Conservation (phyloP, 2,888 invertebrate species). For the Malthinus flaveolus region DNA sequence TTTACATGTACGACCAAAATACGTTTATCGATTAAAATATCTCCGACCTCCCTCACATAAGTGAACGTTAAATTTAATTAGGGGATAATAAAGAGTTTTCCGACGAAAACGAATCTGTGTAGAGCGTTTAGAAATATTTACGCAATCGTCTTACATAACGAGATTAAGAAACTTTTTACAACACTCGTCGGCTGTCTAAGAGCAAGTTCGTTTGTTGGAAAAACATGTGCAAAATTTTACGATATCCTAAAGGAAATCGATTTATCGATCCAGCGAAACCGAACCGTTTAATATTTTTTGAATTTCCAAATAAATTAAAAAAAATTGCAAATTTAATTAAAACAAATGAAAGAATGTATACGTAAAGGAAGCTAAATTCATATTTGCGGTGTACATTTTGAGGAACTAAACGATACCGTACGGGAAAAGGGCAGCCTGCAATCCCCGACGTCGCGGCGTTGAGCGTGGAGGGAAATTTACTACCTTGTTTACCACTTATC, state of each 20-base stretch:
- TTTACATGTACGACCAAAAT: constrained; percentile 33
- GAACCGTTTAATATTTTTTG: no score
- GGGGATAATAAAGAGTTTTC: neutral
- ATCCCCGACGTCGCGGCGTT: constrained; percentile 42
- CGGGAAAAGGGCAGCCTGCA: constrained; percentile 35
- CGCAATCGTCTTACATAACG: constrained; percentile 13
- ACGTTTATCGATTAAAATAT: constrained; percentile 14
- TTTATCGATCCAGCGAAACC: constrained; percentile 12
- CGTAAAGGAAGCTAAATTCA: constrained; percentile 16
- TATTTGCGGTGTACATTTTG: constrained; percentile 26
- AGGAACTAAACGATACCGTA: constrained; percentile 30
- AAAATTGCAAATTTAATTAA: constrained; percentile 17
- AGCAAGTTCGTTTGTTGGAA: constrained; percentile 5
- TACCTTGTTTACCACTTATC: constrained; percentile 58
- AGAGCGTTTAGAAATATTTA: constrained; percentile 13
- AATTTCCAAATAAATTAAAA: no score
- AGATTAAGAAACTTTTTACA: constrained; percentile 17
- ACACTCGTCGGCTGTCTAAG: constrained; percentile 19
- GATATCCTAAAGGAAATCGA: constrained; percentile 8
- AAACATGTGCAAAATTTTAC: constrained; percentile 16
- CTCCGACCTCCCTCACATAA: neutral
- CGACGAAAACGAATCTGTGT: constrained; percentile 10
- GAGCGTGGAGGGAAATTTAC: constrained; percentile 53
- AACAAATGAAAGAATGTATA: constrained; percentile 11
- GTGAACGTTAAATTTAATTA: no score